Evolutionary conservation across 2,113 vertebrate genomes (phyloP), one percentile per base, ranked within the genome.

Genomic region (Chascanopsetta lugubris): DNA sequence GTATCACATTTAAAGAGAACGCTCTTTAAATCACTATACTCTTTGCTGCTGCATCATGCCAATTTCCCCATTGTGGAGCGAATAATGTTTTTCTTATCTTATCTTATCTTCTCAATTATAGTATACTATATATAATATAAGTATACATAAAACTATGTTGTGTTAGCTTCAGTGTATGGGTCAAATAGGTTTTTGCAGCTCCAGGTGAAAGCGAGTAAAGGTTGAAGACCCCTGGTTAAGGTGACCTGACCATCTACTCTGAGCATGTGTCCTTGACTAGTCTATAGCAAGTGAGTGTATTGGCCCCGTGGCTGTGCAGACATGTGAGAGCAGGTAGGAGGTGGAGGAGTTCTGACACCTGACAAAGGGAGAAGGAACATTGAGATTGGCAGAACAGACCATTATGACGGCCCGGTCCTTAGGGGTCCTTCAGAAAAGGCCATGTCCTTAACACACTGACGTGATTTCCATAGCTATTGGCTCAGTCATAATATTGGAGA

Each of bases 391-490:
- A 79, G 82, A 20, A 38, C 63, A 73, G 73, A 77, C 80, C 62
- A 82, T 88, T 87, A 74, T 88, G 75, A 68, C 56, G 49, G 65
- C 58, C 7, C 30, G n/a, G 64, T 87, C 85, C 87, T 80, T 5
- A n/a, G 5, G 82, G 83, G 85, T 82, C 58, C 57, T 55, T 62
- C 29, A 54, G 67, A 62, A 87, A 87, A 87, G 75, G 80, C 83
- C 80, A 84, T 12, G 71, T 80, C 78, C 78, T 61, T 21, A 77
- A 50, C 60, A 67, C 10, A 1, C 53, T 70, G 62, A 38, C 0
- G 32, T 73, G 26, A 88, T 88, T 87, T 85, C 77, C 82, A 88
- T 83, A 81, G 72, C 82, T 70, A 83, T 82, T 78, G 46, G 69
- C 81, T 17, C 26, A 66, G 57, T 71, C 53, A 61, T 80, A 80